These are phyloP conservation scores for Nasonia longicornis DNA, from an alignment of 1,140 invertebrate genomes.

Conservation along the genomic window DNA sequence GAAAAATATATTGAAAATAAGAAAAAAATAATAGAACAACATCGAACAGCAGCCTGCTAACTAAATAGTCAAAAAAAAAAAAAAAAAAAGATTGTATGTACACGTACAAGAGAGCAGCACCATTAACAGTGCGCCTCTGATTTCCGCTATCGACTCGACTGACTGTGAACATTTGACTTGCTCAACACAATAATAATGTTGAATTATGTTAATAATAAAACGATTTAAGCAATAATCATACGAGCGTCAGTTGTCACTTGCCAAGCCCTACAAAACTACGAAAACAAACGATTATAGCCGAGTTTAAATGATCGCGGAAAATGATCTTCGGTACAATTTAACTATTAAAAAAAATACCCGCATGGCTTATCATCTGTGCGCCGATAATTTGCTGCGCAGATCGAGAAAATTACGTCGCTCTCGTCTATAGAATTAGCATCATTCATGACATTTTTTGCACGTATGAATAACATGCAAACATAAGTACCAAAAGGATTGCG, in stretches of 20 bases:
- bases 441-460: no score
- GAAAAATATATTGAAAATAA: constrained; percentile 10
- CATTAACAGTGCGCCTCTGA: not conserved
- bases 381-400: no score
- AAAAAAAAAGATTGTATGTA: not conserved
- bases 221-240: constrained; percentile 27
- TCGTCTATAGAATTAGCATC: no score
- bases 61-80: constrained; percentile 8
- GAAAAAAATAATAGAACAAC: not conserved
- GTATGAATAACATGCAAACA: no score
- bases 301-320: no score
- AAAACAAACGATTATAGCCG: no score
- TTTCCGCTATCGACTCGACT: constrained; percentile 20
- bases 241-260: not conserved
- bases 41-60: constrained; percentile 28
- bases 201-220: constrained; percentile 38
- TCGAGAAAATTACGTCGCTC: no score
- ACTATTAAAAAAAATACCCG: no score
- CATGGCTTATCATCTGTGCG: no score
- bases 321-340: no score
- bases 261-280: not conserved
- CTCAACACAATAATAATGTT: constrained; percentile 31
- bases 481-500: no score
- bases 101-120: not conserved
- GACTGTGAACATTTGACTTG: constrained; percentile 32